Conservation (phyloP, 2,797 vertebrate genomes). For the Hirundo rustica region DNA sequence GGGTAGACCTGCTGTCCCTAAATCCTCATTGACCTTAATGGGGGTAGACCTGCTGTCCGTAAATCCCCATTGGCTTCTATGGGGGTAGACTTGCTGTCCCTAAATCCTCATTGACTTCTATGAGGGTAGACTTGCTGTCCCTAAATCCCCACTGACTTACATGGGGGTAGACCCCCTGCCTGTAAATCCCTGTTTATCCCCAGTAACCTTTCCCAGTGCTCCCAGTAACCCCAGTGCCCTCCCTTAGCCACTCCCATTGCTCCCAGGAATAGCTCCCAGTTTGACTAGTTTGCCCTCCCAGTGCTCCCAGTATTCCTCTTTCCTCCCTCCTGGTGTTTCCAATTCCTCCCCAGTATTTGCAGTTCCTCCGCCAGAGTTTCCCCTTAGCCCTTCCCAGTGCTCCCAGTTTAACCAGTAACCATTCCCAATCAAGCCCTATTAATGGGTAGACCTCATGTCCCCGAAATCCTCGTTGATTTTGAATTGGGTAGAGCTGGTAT, state of each 20-base stretch:
- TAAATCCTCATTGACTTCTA: too few species aligned
- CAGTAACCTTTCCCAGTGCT: background rate
- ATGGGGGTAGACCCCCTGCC: too few species aligned
- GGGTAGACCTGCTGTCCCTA: background rate
- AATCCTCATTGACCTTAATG: too few species aligned
- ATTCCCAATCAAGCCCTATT: background rate
- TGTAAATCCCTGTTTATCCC: too few species aligned
- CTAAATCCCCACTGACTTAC: too few species aligned
- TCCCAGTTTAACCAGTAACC: background rate
- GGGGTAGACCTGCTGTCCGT: too few species aligned
- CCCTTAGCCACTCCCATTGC: background rate
- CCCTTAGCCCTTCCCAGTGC: background rate
- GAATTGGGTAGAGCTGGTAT: background rate
- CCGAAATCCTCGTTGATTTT: rapidly evolving
- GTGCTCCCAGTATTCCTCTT: too few species aligned
- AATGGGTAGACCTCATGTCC: background rate
- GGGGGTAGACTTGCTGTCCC: too few species aligned
- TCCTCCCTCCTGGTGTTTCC: background rate
- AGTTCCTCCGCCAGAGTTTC: background rate
- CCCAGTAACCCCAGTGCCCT: background rate
- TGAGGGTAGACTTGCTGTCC: too few species aligned
- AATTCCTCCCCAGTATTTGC: background rate
- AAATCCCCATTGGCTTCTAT: too few species aligned
- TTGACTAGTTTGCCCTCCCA: background rate
- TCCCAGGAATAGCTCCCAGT: background rate